Evolutionary conservation across 2,888 invertebrate genomes (phyloP), one percentile per base, ranked within the genome.

Genomic region (Monochamus alternatus): DNA sequence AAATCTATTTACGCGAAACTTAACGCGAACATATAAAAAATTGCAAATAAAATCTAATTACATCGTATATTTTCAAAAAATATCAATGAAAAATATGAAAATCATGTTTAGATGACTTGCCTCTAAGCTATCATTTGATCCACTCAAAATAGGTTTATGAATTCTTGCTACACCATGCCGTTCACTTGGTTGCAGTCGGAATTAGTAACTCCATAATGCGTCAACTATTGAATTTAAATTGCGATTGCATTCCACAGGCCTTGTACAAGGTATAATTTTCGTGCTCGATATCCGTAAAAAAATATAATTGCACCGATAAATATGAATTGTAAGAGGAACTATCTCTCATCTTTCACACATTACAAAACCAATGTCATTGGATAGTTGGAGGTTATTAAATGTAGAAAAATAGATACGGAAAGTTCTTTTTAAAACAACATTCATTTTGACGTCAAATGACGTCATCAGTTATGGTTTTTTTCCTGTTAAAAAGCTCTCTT

Each of bases 311-410:
- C 14, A 14, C 1, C 62, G 43, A 64, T 47, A 64, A 47, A 47
- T 64, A 47, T 30, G 47, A 9, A 64, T 47, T 10, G 64, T 3
- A 64, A 30, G n/a, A 30, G 47, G 38, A 30, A 64, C 47, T 64
- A 5, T 64, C 14, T 12, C 47, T 3, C 44, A 64, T 47, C 64
- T 47, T 44, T 64, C 64, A 47, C 47, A 22, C 12, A 64, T 64
- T 47, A 10, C 22, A 64, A 64, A 64, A 38, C 47, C 22, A 38
- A 38, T 38, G 38, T 7, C 38, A 38, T 4, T 0, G 38, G 38
- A 38, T 38, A 5, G 38, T 38, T 38, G 1, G 38, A 38, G 38
- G 38, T 38, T n/a, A n/a, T n/a, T 38, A 38, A 38, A 38, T 38
- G 4, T n/a, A n/a, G n/a, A n/a, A n/a, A n/a, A n/a, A 38, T 2